A percentile compares a stretch with the other conserved stretches of the same genome.
These are phyloP conservation scores for Athalia rosae DNA, from an alignment of 2,888 invertebrate species.

Conservation along the genomic window DNA sequence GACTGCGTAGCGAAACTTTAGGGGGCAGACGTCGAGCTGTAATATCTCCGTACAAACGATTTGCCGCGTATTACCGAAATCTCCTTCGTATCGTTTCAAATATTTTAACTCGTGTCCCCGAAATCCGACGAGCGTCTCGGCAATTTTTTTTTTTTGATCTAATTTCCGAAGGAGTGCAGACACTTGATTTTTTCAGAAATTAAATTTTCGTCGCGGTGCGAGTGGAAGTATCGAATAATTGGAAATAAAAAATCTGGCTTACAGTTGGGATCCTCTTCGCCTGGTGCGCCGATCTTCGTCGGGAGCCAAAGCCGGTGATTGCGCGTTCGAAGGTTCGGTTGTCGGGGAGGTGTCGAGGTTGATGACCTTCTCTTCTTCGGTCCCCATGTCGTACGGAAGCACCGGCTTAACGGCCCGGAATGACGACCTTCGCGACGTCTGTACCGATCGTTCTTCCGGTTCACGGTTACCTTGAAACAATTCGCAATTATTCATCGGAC, in stretches of 20 bases:
- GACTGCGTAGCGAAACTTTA: conserved; percentile 21
- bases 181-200: no score
- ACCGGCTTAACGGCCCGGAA: conserved; percentile 69
- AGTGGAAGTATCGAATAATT: no score
- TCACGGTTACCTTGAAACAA: conserved; percentile 61
- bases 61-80: not conserved
- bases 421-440: conserved; percentile 68
- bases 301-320: conserved; percentile 80
- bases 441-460: conserved; percentile 59
- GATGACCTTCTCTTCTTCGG: conserved; percentile 69
- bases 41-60: not conserved
- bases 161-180: no score
- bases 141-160: no score
- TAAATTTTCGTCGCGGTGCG: no score
- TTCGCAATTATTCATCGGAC: no score
- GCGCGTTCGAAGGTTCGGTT: conserved; percentile 76
- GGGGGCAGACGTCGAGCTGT: not conserved
- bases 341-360: conserved; percentile 62
- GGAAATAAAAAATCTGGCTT: conserved; percentile 73
- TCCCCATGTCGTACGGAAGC: conserved; percentile 66
- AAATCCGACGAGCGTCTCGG: no score
- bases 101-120: no score
- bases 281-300: conserved; percentile 84
- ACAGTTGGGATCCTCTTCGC: conserved; percentile 90
- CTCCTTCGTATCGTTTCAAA: no score